These are phyloP conservation scores for Elysia chlorotica DNA, from an alignment of 1,140 invertebrate species.

Conservation along the genomic window DNA sequence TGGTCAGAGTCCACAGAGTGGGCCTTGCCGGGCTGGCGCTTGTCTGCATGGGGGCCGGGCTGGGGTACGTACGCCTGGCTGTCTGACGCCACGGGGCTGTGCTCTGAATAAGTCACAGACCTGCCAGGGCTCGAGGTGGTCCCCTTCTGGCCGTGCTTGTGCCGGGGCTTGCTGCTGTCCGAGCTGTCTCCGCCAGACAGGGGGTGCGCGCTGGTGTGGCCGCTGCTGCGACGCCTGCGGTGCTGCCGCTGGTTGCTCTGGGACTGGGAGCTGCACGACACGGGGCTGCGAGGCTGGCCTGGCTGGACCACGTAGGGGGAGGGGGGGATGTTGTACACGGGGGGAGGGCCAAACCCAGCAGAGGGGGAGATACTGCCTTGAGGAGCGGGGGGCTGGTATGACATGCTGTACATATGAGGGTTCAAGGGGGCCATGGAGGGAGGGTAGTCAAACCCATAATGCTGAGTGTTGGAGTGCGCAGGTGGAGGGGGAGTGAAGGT, in stretches of 20 bases:
- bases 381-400: not conserved
- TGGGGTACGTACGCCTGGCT: constrained; percentile 17
- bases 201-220: constrained; percentile 22
- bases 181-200: constrained; percentile 42
- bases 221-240: constrained; percentile 20
- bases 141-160: not conserved
- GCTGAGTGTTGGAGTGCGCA: constrained; percentile 7
- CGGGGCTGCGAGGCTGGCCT: constrained; percentile 27
- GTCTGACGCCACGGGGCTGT: constrained; percentile 29
- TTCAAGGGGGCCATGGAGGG: too few species aligned
- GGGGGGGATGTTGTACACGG: constrained; percentile 29
- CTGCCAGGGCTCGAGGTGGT: not conserved
- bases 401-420: not conserved
- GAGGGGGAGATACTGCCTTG: constrained; percentile 7
- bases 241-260: constrained; percentile 20
- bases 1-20: constrained; percentile 50
- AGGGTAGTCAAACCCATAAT: constrained; percentile 21
- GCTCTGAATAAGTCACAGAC: constrained; percentile 18
- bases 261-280: constrained; percentile 22
- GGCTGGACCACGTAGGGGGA: constrained; percentile 23
- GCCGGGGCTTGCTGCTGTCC: constrained; percentile 38
- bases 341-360: too few species aligned
- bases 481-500: constrained; percentile 11
- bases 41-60: constrained; percentile 35
- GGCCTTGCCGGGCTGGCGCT: constrained; percentile 43